Evolutionary conservation across 2,888 invertebrate species (phyloP).

Genomic region (Hirudinaria manillensis): DNA sequence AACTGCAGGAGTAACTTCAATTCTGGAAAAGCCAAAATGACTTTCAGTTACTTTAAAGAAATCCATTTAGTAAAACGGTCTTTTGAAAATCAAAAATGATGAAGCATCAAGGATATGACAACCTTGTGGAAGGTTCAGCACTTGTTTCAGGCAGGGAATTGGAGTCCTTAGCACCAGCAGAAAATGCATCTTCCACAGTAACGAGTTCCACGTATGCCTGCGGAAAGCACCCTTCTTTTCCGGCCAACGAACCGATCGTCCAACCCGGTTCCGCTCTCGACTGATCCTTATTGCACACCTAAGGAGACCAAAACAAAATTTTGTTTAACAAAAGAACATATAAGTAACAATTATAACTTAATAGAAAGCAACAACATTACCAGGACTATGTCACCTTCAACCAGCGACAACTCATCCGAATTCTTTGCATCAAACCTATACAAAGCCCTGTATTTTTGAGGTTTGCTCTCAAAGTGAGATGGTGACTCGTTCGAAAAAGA

Average conservation of each 20-base stretch:
- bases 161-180: not conserved
- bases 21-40: too few relatives aligned
- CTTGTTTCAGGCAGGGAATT: too few relatives aligned
- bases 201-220: slow-evolving; percentile 69
- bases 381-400: slow-evolving; percentile 81
- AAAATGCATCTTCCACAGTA: slow-evolving; percentile 13
- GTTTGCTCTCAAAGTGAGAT: not conserved
- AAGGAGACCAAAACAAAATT: slow-evolving; percentile 16
- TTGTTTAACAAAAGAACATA: not conserved
- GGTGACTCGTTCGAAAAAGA: not conserved
- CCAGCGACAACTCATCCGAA: slow-evolving; percentile 82
- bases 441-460: slow-evolving; percentile 69
- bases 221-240: slow-evolving; percentile 93
- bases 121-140: too few relatives aligned
- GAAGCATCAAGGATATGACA: not conserved
- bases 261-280: slow-evolving; percentile 88
- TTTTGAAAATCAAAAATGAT: not conserved
- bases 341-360: not conserved
- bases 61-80: not conserved
- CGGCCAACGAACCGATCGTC: slow-evolving; percentile 56
- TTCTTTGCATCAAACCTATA: slow-evolving; percentile 90
- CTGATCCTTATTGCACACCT: slow-evolving; percentile 62
- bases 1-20: too few relatives aligned
- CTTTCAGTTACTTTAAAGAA: not conserved
- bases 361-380: slow-evolving; percentile 28